Conservation (phyloP, 1,140 invertebrate genomes). For the Ceratosolen solmsi region DNA sequence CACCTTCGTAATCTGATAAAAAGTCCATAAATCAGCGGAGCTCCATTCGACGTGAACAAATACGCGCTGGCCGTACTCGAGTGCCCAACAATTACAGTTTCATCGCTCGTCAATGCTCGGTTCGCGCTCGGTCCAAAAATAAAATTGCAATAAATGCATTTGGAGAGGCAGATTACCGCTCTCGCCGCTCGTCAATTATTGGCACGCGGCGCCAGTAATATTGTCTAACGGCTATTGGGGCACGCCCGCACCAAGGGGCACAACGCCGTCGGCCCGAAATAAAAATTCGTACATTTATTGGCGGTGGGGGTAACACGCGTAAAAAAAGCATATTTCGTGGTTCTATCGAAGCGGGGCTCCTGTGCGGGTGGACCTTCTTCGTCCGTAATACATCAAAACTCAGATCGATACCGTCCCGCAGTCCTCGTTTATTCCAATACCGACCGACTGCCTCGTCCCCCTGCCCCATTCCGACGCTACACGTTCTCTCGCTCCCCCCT, state of each 20-base stretch:
- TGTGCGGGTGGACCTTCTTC: conserved; percentile 67
- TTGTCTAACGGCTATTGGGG: neutral
- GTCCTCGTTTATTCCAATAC: conserved; percentile 69
- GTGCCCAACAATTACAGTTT: too few relatives aligned
- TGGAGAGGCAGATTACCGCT: too few relatives aligned
- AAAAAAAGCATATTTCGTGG: conserved; percentile 74
- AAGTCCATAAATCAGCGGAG: neutral
- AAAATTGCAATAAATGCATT: too few relatives aligned
- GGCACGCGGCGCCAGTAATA: neutral
- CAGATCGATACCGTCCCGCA: conserved; percentile 71
- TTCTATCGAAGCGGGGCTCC: conserved; percentile 61
- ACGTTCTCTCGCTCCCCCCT: too few relatives aligned
- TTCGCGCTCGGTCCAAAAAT: too few relatives aligned
- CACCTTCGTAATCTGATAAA: neutral
- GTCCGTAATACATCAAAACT: conserved; percentile 72
- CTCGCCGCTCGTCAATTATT: neutral
- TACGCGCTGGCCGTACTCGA: neutral
- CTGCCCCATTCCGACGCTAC: conserved; percentile 57
- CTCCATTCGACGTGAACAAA: neutral
- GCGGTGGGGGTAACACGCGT: conserved; percentile 57
- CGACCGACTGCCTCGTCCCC: conserved; percentile 56
- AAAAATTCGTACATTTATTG: conserved; percentile 67
- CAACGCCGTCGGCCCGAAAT: too few relatives aligned
- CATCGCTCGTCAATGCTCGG: too few relatives aligned
- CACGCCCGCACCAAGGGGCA: conserved; percentile 10